Percentiles rank a stretch among this genome's conserved stretches.
Evolutionary conservation across 2,113 vertebrate genomes (phyloP).

Genomic region (human (Homo sapiens)): DNA sequence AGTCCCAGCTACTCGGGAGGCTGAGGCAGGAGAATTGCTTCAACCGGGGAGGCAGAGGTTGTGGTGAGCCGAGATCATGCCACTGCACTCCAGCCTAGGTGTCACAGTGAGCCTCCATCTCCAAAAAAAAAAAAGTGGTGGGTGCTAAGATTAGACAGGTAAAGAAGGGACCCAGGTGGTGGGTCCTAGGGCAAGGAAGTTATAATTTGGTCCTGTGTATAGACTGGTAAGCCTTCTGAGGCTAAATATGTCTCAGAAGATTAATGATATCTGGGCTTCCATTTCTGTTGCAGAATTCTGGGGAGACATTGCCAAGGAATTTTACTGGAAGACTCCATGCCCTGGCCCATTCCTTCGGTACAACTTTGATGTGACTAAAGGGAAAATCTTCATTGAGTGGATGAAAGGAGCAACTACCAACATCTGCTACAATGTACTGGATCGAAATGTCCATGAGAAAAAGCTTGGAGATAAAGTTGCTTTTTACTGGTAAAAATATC

Average conservation of each 20-base stretch:
- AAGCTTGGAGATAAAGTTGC: slow-evolving; percentile 95
- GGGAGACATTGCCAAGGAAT: slow-evolving; percentile 93
- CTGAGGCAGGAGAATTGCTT: no score
- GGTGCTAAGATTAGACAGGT: neutral
- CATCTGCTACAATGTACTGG: slow-evolving; percentile 97
- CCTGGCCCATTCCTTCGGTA: slow-evolving; percentile 91
- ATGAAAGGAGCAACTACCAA: slow-evolving; percentile 98
- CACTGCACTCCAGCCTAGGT: no score
- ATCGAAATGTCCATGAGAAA: slow-evolving; percentile 92
- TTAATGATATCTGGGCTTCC: slow-evolving; percentile 32
- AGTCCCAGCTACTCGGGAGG: no score
- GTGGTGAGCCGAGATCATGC: no score
- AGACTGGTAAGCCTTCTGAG: slow-evolving; percentile 24
- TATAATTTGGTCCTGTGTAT: neutral
- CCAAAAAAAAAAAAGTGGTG: neutral
- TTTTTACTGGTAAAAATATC: slow-evolving; percentile 93
- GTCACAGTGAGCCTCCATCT: no score
- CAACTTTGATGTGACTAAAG: slow-evolving; percentile 97
- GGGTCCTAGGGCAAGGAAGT: neutral
- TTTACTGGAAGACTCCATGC: slow-evolving; percentile 94
- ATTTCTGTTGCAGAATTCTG: slow-evolving; percentile 91
- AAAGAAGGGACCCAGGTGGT: neutral
- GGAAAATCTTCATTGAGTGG: slow-evolving; percentile 94
- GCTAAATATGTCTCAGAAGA: slow-evolving; percentile 15
- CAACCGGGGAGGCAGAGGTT: no score